Evolutionary conservation across 2,113 vertebrate species (phyloP), one percentile per base, ranked within the genome.

Genomic region (Eubucco bourcierii): DNA sequence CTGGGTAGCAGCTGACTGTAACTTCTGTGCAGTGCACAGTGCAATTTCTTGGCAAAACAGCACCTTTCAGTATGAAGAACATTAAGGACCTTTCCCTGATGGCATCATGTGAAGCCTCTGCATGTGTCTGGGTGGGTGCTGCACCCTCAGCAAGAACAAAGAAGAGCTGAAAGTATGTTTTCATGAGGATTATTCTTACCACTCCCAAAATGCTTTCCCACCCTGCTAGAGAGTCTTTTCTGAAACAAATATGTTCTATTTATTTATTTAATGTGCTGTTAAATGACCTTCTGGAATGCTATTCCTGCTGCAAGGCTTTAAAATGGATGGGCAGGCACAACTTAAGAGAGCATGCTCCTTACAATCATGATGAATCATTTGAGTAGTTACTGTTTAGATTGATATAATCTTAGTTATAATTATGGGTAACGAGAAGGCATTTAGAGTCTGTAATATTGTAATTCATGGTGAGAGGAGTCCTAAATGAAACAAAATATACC

Each of bases 341-440:
- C 88, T 73, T 41, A n/a, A 84, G 73, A 74, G 55, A 94, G 92
- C 76, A 52, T 29, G 86, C 63, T 81, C 92, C 92, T 91, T 82
- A 88, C 90, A 76, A 92, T 93, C 95, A 94, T 85, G 71, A 87
- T 96, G 93, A 97, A 94, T 95, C 94, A 97, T 89, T 74, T 89
- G 65, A 89, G 87, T 94, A 94, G 87, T 96, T 94, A 91, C 93
- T 96, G 96, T 96, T 97, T 97, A 94, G 97, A 97, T 87, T 97
- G 97, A 96, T 88, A 25, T 93, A 93, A 87, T 95, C 96, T 95
- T 96, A 96, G 95, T 97, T 90, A 95, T 97, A 97, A 98, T 97
- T 97, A 97, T 94, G 96, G 93, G 80, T 97, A 97, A 97, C 89
- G 73, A 95, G 92, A 95, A 77, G 64, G 95, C 95, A 64, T 96